These are phyloP conservation scores for Patella depressa DNA, from an alignment of 2,888 invertebrate genomes.

Conservation along the genomic window DNA sequence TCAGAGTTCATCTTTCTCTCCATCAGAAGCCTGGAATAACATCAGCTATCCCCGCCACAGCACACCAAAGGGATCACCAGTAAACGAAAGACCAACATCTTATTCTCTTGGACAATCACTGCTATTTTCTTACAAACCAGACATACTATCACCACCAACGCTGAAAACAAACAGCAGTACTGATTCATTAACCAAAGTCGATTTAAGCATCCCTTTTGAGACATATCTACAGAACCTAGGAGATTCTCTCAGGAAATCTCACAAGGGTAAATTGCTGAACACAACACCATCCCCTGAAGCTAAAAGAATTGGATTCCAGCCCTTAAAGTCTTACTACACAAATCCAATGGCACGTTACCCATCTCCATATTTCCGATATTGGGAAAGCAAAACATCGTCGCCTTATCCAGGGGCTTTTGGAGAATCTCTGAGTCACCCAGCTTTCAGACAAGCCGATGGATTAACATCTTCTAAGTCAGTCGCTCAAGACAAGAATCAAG, in stretches of 20 bases:
- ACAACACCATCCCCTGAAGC: not conserved
- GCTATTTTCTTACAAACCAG: not conserved
- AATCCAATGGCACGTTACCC: not conserved
- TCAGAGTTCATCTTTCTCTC: not conserved
- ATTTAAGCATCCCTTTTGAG: slow-evolving; percentile 3
- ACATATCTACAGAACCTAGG: not conserved
- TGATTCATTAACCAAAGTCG: not conserved
- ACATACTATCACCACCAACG: not conserved
- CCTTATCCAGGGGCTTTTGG: not conserved
- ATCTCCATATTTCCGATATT: not conserved
- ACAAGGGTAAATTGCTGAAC: not conserved
- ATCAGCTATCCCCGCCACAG: not conserved
- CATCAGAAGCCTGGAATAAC: not conserved
- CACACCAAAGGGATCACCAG: not conserved
- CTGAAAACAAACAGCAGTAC: not conserved
- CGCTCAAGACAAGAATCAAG: slow-evolving; percentile 49
- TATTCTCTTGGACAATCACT: not conserved
- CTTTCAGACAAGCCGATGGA: not conserved
- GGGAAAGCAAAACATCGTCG: not conserved
- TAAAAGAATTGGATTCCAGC: not conserved
- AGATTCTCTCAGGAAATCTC: not conserved
- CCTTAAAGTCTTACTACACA: not conserved
- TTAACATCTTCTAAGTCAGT: slow-evolving; percentile 14
- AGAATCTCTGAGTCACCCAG: not conserved
- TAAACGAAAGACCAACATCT: not conserved